Evolutionary conservation across 2,888 invertebrate genomes (phyloP).

Genomic region (Polydrusus pterygomalis): DNA sequence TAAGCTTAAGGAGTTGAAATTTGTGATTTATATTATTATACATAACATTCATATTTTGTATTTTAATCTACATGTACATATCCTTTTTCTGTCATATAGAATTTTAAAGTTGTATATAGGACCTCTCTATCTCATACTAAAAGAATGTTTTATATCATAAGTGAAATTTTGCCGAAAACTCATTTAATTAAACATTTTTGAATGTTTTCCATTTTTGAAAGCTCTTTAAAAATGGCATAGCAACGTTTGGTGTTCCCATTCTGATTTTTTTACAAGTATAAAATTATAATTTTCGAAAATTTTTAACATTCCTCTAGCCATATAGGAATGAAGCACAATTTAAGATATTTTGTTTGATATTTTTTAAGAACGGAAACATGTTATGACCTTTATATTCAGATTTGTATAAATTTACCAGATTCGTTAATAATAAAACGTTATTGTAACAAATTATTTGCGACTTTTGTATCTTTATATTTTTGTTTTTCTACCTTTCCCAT

Average conservation of each 20-base stretch:
- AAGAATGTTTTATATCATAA: background rate
- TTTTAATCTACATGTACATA: slow-evolving; percentile 12
- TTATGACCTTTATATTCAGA: slow-evolving; percentile 34
- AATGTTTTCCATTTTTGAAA: background rate
- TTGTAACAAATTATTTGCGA: slow-evolving; percentile 20
- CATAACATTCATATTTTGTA: slow-evolving; percentile 21
- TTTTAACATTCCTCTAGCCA: slow-evolving; percentile 33
- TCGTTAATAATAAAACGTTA: slow-evolving; percentile 41
- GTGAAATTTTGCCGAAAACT: background rate
- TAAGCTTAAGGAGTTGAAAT: background rate
- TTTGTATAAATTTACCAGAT: slow-evolving; percentile 37
- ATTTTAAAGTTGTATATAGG: slow-evolving; percentile 15
- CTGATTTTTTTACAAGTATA: slow-evolving; percentile 33
- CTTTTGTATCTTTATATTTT: no score
- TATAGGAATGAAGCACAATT: slow-evolving; percentile 35
- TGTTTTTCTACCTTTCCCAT: no score
- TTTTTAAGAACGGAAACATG: slow-evolving; percentile 19
- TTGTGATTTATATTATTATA: no score
- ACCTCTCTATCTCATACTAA: background rate
- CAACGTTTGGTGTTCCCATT: slow-evolving; percentile 1
- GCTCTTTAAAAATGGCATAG: background rate
- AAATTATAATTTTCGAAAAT: slow-evolving; percentile 16
- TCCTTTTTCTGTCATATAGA: background rate
- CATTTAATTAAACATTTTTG: background rate
- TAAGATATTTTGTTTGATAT: slow-evolving; percentile 29